Evolutionary conservation across 2,113 vertebrate genomes (phyloP), one percentile per base, ranked within the genome.

Genomic region (Seriola aureovittata): DNA sequence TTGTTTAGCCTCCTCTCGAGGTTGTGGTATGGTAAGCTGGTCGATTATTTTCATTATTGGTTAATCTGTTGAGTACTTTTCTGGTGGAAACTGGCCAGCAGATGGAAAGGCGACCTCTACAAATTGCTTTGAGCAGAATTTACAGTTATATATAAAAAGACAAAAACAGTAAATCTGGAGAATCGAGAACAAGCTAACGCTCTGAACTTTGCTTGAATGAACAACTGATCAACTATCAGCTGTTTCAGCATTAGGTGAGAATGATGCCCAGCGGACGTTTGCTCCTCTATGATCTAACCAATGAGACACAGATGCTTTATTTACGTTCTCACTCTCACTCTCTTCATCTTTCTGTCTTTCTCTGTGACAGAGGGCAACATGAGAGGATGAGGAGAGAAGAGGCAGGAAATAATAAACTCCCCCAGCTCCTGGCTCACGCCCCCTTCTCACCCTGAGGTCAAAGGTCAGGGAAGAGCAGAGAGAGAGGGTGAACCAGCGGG

Each of bases 401-500:
- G 93, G 93, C 96, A 96, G 97, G 96, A 98, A 97, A 97, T 97
- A 97, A 98, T 97, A 97, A 97, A 97, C 96, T 97, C 96, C 95
- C 95, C 94, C 95, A 96, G 96, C 96, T 95, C 91, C 95, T 93
- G 93, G 88, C 88, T 89, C 94, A 94, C 91, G 85, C 95, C 95
- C 94, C 92, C 88, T 87, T 94, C 93, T 96, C 96, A 97, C 96
- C 94, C 95, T 85, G 92, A 88, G 95, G 94, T 97, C 87, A 96
- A 95, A 94, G 97, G 96, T 97, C 96, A 94, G 44, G 9, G 13
- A 79, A 71, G 79, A 94, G 94, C 93, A 93, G 90, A 93, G 88
- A 82, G 77, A 91, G 85, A 90, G 90, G 88, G 80, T 63, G 85
- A 90, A 81, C 89, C 91, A 92, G 92, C 69, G 93, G 92, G 91